Percentiles rank a stretch among this genome's conserved stretches.
Conservation (phyloP, 1,140 invertebrate species). For the Pseudomyrmex pallidus region DNA sequence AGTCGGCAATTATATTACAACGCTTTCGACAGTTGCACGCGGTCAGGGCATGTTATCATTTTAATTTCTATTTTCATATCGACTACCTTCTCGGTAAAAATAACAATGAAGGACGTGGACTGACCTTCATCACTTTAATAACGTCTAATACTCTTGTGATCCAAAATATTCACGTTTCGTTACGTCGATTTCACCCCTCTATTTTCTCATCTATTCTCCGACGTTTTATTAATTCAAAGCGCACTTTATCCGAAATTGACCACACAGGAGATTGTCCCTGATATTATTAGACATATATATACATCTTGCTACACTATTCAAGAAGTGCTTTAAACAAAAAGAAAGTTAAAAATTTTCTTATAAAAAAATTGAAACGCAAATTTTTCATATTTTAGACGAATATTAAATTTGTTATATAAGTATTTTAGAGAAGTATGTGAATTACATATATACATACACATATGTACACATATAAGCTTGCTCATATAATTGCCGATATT, state of each 20-base stretch:
- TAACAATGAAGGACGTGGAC: slow-evolving; percentile 60
- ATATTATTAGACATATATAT: slow-evolving; percentile 2
- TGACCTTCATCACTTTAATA: slow-evolving; percentile 53
- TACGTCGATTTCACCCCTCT: not conserved
- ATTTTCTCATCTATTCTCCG: not conserved
- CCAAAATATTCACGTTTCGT: slow-evolving; percentile 31
- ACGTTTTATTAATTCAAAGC: slow-evolving; percentile 1
- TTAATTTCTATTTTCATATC: slow-evolving; percentile 61
- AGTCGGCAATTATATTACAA: slow-evolving; percentile 16
- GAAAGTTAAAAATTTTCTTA: too few relatives aligned
- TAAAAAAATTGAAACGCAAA: too few relatives aligned
- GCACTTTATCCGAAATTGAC: not conserved
- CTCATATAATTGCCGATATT: too few relatives aligned
- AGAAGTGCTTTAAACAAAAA: too few relatives aligned
- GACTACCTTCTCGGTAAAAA: slow-evolving; percentile 53
- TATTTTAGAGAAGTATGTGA: too few relatives aligned
- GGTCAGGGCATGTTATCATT: slow-evolving; percentile 12
- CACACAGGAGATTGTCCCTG: not conserved
- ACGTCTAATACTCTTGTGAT: slow-evolving; percentile 13
- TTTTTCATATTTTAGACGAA: too few relatives aligned
- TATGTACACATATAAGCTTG: too few relatives aligned
- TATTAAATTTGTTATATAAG: too few relatives aligned
- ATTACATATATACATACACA: too few relatives aligned
- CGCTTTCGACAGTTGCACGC: not conserved
- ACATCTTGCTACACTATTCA: too few relatives aligned